Evolutionary conservation across 2,797 vertebrate genomes (phyloP).

Genomic region (Pipistrellus pygmaeus): DNA sequence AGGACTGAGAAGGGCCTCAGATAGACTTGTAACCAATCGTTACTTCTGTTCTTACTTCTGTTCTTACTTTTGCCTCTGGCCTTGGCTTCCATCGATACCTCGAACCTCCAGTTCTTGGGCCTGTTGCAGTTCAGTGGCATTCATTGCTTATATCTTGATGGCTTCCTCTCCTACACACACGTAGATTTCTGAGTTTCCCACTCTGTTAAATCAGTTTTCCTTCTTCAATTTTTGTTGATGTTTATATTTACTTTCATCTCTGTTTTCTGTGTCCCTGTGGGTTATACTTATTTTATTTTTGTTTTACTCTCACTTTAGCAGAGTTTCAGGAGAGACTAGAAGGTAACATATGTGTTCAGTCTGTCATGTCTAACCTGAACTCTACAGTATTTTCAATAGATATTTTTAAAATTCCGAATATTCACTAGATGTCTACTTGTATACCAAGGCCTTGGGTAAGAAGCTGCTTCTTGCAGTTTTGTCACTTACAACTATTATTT

Average conservation of each 20-base stretch:
- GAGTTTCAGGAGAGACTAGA: background rate
- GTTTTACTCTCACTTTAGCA: conserved; percentile 4
- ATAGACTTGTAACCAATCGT: background rate
- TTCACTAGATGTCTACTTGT: background rate
- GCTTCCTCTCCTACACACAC: accelerated
- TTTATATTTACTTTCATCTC: background rate
- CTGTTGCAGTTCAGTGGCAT: background rate
- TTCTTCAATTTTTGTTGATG: background rate
- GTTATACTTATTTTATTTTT: background rate
- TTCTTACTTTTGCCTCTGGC: background rate
- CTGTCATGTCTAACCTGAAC: background rate
- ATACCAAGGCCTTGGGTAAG: background rate
- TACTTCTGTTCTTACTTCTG: background rate
- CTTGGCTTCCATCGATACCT: background rate
- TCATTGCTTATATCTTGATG: background rate
- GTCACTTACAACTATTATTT: conserved; percentile 2
- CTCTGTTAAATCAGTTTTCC: background rate
- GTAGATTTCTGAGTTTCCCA: background rate
- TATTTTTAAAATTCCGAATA: background rate
- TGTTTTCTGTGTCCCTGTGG: background rate
- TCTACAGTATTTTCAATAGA: conserved; percentile 10
- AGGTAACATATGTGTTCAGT: background rate
- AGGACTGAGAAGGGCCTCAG: background rate
- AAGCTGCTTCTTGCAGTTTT: conserved; percentile 29
- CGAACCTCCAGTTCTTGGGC: background rate